Conservation (phyloP, 2,888 invertebrate genomes). For the Lacanobia wlatinum region DNA sequence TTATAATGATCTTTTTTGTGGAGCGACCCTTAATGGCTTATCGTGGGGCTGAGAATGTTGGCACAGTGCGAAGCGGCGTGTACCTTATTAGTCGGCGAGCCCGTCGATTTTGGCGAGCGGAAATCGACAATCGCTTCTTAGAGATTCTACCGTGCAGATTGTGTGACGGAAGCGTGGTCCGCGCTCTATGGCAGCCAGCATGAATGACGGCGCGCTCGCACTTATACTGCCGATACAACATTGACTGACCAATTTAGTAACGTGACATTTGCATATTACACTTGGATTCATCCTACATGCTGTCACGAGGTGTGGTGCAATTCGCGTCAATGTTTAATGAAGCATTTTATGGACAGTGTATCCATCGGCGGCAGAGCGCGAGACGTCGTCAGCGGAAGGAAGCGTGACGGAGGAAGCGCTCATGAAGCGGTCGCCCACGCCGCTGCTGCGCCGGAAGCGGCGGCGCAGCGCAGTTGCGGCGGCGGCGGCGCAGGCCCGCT, state of each 20-base stretch:
- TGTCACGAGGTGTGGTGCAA: constrained; percentile 70
- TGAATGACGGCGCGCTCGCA: constrained; percentile 73
- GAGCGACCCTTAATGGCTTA: constrained; percentile 87
- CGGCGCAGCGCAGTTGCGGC: constrained; percentile 77
- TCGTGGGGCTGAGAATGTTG: constrained; percentile 83
- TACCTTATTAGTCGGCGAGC: constrained; percentile 58
- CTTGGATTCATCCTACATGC: constrained; percentile 76
- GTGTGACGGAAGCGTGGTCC: constrained; percentile 71
- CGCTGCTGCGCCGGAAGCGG: constrained; percentile 81
- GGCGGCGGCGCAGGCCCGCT: constrained; percentile 69
- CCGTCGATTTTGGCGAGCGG: constrained; percentile 62
- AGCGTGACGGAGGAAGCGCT: constrained; percentile 84
- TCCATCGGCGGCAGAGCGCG: constrained; percentile 64
- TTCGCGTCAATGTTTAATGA: constrained; percentile 68
- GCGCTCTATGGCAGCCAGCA: constrained; percentile 70
- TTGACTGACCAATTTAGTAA: constrained; percentile 78
- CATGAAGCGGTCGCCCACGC: constrained; percentile 86
- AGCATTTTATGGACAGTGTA: constrained; percentile 67
- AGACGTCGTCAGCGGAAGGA: constrained; percentile 79
- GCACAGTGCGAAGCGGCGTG: constrained; percentile 71
- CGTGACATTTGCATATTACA: constrained; percentile 76
- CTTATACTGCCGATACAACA: constrained; percentile 75
- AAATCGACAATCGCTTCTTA: constrained; percentile 72
- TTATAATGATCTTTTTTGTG: constrained; percentile 89
- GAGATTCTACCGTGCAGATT: constrained; percentile 71